These are phyloP conservation scores for Perccottus glenii DNA, from an alignment of 2,113 vertebrate species.

Conservation along the genomic window DNA sequence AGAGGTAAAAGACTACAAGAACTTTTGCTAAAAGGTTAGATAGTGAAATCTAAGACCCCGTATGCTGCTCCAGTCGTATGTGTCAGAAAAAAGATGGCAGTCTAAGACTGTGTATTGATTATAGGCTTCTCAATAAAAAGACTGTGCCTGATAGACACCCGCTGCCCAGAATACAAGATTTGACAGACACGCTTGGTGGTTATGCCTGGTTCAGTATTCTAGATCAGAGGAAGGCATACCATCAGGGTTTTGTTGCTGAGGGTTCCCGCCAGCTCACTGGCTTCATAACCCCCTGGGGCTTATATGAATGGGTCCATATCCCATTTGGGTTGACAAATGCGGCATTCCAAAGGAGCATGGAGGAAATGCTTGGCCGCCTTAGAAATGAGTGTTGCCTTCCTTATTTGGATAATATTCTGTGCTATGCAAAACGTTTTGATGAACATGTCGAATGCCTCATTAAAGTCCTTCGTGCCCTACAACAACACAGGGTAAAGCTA, in stretches of 20 bases:
- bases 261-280: slow-evolving; percentile 5
- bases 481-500: slow-evolving; percentile 18
- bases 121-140: slow-evolving; percentile 20
- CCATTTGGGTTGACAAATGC: slow-evolving; percentile 31
- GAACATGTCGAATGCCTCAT: slow-evolving; percentile 20
- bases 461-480: slow-evolving; percentile 23
- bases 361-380: slow-evolving; percentile 18
- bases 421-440: slow-evolving; percentile 21
- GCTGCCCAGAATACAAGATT: slow-evolving; percentile 8
- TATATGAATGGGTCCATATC: slow-evolving; percentile 43
- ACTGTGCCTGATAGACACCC: slow-evolving; percentile 16
- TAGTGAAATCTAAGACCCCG: no score
- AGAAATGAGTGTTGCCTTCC: slow-evolving; percentile 13
- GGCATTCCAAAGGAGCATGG: slow-evolving; percentile 31
- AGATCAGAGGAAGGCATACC: slow-evolving; percentile 40
- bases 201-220: slow-evolving; percentile 36
- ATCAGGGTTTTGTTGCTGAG: slow-evolving; percentile 22
- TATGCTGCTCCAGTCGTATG: slow-evolving; percentile 21
- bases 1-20: no score
- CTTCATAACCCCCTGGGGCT: slow-evolving; percentile 24
- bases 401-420: slow-evolving; percentile 30
- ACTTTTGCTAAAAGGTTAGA: no score
- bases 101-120: slow-evolving; percentile 6
- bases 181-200: slow-evolving; percentile 17
- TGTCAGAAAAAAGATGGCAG: slow-evolving; percentile 11